These are phyloP conservation scores for Tychaedon coryphoeus DNA, from an alignment of 2,113 vertebrate genomes.

Conservation along the genomic window DNA sequence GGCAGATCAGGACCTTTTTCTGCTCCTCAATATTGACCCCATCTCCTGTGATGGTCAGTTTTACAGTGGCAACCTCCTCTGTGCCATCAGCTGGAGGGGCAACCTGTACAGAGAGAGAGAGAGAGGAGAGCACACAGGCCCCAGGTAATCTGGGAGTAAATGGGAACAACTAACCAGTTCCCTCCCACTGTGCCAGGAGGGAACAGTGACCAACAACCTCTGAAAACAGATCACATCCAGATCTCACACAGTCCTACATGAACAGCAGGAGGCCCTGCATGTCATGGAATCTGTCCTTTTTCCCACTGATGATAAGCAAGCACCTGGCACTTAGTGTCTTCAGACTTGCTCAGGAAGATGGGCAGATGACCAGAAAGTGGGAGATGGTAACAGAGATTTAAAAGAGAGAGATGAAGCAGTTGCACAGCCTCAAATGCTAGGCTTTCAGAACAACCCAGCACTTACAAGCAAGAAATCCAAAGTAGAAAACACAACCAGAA, in stretches of 20 bases:
- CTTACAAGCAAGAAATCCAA: not conserved
- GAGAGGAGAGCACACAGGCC: not conserved
- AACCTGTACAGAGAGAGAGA: constrained; percentile 18
- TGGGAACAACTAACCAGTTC: not conserved
- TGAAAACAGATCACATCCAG: not conserved
- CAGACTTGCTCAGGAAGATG: not conserved
- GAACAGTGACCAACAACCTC: not conserved
- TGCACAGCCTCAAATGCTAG: not conserved
- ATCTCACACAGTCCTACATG: not conserved
- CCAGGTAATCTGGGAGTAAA: not conserved
- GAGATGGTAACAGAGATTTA: not conserved
- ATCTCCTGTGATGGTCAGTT: constrained; percentile 21
- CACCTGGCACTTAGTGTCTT: not conserved
- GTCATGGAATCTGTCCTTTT: not conserved
- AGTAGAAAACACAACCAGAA: not conserved
- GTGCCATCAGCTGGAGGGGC: constrained; percentile 1
- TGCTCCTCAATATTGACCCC: constrained; percentile 35
- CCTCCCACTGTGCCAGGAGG: not conserved
- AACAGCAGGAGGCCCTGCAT: not conserved
- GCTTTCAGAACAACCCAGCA: not conserved
- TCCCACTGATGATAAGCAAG: not conserved
- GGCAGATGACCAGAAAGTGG: not conserved
- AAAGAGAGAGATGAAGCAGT: not conserved
- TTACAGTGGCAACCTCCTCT: constrained; percentile 40
- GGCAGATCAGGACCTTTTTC: constrained; percentile 60